Evolutionary conservation across 2,797 vertebrate genomes (phyloP), one percentile per base, ranked within the genome.

Genomic region (Gymnothorax reevesii): DNA sequence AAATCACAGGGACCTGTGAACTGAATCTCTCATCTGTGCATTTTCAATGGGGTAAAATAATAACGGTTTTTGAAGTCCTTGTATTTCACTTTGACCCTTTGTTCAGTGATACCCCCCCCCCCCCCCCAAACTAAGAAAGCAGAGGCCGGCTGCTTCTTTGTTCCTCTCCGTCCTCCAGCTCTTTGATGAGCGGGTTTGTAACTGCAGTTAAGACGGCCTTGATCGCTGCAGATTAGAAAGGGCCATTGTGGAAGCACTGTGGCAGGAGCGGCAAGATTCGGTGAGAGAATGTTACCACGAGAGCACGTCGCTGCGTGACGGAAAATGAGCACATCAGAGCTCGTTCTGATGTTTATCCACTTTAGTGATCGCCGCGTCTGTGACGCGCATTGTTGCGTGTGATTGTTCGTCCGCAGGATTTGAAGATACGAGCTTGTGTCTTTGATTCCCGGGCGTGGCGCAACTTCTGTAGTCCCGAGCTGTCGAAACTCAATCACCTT

Each of bases 321-420:
- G 9, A 87, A 73, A 89, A 86, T 73, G 90, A 84, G 59, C 79
- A 93, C 88, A 90, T 87, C 89, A 90, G 88, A 90, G 90, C 90
- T 92, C 90, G 86, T 22, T 49, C 27, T 7, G 75, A 79, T 54
- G 42, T 54, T 22, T 15, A 33, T 79, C 52, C 15, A 12, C 20
- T 1, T 22, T 5, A 80, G 73, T 17, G 42, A n/a, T 55, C 20
- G 3, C 77, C 22, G 52, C n/a, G 33, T 22, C 49, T 9, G 8
- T 55, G 6, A 0, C 25, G 4, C 17, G 17, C 33, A 55, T 55
- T 6, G 8, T 42, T 55, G 49, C 5, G 77, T 20, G 15, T 17
- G 52, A 52, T 22, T 49, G 49, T 20, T 55, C 17, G 10, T 22
- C 17, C 20, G 15, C 52, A 22, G 77, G 52, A 80, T 80, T n/a